phyloP scores from a whole-genome alignment of 1,140 invertebrate genomes.

The Scaptomyza hsui region DNA sequence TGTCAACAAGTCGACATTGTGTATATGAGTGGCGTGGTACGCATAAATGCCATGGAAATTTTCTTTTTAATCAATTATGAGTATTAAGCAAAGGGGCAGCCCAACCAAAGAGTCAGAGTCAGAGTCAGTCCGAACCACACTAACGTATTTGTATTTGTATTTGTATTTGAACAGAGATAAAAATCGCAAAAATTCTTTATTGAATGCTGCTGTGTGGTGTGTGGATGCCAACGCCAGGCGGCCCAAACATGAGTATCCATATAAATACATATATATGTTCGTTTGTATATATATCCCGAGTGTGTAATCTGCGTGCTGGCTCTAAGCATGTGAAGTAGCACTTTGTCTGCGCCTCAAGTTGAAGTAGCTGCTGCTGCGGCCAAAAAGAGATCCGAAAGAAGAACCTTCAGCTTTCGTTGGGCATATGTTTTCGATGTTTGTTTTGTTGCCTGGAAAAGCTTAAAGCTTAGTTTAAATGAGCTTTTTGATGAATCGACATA shows the following conservation, averaged over 20 bases:
- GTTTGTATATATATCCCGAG: constrained; percentile 10
- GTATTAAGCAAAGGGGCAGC: constrained; percentile 71
- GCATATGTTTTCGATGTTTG: constrained; percentile 22
- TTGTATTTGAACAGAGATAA: constrained; percentile 50
- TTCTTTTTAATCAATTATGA: constrained; percentile 83
- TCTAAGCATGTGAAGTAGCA: constrained; percentile 73
- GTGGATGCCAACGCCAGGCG: constrained; percentile 68
- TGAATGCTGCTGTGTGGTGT: too few species aligned
- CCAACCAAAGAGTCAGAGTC: too few species aligned
- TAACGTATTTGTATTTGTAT: constrained; percentile 12
- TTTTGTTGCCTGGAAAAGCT: neutral
- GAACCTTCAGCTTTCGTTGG: constrained; percentile 17
- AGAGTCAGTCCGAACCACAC: too few species aligned
- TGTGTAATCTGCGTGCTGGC: constrained; percentile 59
- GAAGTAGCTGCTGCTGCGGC: constrained; percentile 55
- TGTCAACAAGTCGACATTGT: constrained; percentile 81
- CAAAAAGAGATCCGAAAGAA: neutral
- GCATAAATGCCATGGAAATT: constrained; percentile 82
- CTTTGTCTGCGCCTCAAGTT: constrained; percentile 69
- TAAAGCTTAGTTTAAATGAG: neutral
- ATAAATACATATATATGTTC: constrained; percentile 1
- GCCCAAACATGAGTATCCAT: constrained; percentile 18
- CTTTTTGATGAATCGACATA: too few species aligned
- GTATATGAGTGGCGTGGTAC: constrained; percentile 77
- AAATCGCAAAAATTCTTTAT: constrained; percentile 82